Conservation (phyloP, 37 sponge, comb jelly and placozoan species). For the Haliclona indistincta region DNA sequence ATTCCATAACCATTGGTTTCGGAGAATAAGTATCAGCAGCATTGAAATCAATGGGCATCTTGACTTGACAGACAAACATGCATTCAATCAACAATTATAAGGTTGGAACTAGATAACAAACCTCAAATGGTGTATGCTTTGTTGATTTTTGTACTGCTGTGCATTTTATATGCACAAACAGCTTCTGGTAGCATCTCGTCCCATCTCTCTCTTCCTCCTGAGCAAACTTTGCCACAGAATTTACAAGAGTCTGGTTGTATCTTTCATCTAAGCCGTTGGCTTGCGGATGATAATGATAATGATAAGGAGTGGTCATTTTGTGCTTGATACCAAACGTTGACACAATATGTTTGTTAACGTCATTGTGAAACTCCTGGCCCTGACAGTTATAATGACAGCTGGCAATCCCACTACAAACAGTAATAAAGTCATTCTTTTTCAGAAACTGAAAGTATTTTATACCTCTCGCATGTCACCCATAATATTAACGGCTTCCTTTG, state of each 20-base stretch:
- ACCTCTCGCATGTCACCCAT: background rate
- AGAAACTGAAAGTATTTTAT: background rate
- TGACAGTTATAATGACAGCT: slow-evolving; percentile 49
- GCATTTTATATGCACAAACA: slow-evolving; percentile 38
- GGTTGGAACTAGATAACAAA: too few relatives aligned
- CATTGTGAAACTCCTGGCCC: slow-evolving; percentile 45
- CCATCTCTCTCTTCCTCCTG: slow-evolving; percentile 23
- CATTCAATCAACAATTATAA: too few relatives aligned
- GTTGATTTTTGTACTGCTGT: slow-evolving; percentile 40
- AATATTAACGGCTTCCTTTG: slow-evolving; percentile 3
- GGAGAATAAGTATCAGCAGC: background rate
- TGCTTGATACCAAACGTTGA: slow-evolving; percentile 39
- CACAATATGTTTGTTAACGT: slow-evolving; percentile 29
- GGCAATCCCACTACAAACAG: slow-evolving; percentile 44
- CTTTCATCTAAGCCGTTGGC: slow-evolving; percentile 63
- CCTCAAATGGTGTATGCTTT: slow-evolving; percentile 41
- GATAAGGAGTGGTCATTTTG: slow-evolving; percentile 38
- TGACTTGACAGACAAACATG: too few relatives aligned
- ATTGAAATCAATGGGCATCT: background rate
- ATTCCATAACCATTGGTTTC: too few relatives aligned
- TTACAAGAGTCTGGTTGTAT: slow-evolving; percentile 49
- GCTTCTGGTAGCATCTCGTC: slow-evolving; percentile 3
- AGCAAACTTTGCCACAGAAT: slow-evolving; percentile 35
- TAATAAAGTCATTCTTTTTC: background rate
- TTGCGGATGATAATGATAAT: slow-evolving; percentile 42